Percentiles rank a stretch among this genome's conserved stretches.
Evolutionary conservation across 2,888 invertebrate species (phyloP).

Genomic region (Lasioglossum villosulum): DNA sequence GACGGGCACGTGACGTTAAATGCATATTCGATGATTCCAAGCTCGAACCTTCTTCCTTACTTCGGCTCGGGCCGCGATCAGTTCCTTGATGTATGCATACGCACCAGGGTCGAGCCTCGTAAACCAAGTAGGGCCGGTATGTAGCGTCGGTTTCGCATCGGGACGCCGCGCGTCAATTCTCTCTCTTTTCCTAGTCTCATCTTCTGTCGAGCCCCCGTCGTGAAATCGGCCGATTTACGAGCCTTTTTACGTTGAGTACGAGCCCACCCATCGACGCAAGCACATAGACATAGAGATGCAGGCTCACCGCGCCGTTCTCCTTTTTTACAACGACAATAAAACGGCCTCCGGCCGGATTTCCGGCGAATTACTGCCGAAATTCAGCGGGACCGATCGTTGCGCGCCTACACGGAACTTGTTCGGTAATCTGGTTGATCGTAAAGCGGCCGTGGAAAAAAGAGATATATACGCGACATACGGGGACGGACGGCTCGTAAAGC

Average conservation of each 20-base stretch:
- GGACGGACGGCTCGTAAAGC: background rate
- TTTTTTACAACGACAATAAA: slow-evolving; percentile 71
- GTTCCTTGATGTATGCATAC: slow-evolving; percentile 38
- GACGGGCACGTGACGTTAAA: slow-evolving; percentile 46
- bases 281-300: background rate
- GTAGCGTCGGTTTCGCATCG: background rate
- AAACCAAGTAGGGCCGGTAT: slow-evolving; percentile 55
- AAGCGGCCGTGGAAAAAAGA: slow-evolving; percentile 31
- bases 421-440: slow-evolving; percentile 54
- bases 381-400: slow-evolving; percentile 49
- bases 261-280: slow-evolving; percentile 7
- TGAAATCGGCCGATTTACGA: slow-evolving; percentile 69
- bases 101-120: slow-evolving; percentile 42
- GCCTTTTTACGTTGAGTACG: slow-evolving; percentile 50
- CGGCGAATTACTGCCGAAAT: slow-evolving; percentile 68
- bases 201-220: slow-evolving; percentile 56
- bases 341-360: slow-evolving; percentile 63
- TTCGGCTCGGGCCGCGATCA: background rate
- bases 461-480: background rate
- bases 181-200: slow-evolving; percentile 35
- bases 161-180: background rate
- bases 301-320: slow-evolving; percentile 14
- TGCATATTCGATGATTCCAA: slow-evolving; percentile 54
- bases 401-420: slow-evolving; percentile 25
- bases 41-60: slow-evolving; percentile 19